Conservation (phyloP, 2,888 invertebrate species). For the Protonemura montana region DNA sequence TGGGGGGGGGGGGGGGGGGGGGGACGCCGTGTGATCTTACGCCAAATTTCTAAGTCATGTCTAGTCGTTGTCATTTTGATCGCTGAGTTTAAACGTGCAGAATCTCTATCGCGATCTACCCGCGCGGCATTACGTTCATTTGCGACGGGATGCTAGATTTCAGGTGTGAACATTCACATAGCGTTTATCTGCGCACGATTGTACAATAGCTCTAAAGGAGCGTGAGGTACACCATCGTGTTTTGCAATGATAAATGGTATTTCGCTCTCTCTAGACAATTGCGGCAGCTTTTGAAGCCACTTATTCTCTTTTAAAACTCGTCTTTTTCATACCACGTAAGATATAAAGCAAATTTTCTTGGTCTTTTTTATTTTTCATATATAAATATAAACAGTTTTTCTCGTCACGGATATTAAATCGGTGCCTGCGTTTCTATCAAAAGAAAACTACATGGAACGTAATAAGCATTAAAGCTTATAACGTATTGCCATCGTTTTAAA, state of each 20-base stretch:
- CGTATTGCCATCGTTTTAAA: not conserved
- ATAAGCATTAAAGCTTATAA: not conserved
- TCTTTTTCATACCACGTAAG: not conserved
- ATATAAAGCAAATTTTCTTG: not conserved
- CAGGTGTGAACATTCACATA: not conserved
- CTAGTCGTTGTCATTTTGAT: too few relatives aligned
- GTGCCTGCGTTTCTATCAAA: not conserved
- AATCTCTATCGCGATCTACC: too few relatives aligned
- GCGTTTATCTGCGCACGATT: not conserved
- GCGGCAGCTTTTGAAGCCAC: not conserved
- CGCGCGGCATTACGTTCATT: not conserved
- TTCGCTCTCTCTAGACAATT: not conserved
- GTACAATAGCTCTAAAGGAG: not conserved
- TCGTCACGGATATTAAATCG: not conserved
- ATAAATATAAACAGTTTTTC: not conserved
- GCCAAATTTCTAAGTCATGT: too few relatives aligned
- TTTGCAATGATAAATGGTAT: not conserved
- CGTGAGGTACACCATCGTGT: not conserved
- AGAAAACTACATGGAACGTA: not conserved
- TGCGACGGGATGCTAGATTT: not conserved
- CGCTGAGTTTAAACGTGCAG: too few relatives aligned
- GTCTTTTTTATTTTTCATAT: not conserved
- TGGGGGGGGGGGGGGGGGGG: too few relatives aligned
- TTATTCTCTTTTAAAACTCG: not conserved
- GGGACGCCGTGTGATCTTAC: too few relatives aligned